Evolutionary conservation across 2,797 vertebrate genomes (phyloP).

Genomic region (Sebastes jordani): DNA sequence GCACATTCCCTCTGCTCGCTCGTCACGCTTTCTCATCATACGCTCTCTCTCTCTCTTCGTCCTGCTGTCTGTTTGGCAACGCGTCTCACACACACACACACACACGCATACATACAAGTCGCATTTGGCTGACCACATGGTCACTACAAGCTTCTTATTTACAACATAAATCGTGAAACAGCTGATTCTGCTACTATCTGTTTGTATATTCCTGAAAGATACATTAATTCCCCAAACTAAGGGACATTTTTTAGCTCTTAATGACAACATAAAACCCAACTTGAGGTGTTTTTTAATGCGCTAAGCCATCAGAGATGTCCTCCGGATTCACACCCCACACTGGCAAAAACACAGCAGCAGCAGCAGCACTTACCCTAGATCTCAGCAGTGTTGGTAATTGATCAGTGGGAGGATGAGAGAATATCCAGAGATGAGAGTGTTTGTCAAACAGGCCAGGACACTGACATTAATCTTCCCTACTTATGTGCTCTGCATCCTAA

Average conservation of each 20-base stretch:
- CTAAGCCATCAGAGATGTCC: constrained; percentile 3
- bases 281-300: background rate
- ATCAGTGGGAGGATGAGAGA: constrained; percentile 63
- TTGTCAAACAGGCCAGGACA: constrained; percentile 69
- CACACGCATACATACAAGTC: background rate
- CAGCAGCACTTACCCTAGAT: constrained; percentile 20
- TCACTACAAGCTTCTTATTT: constrained; percentile 23
- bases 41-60: constrained; percentile 15
- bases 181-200: background rate
- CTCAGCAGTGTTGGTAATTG: constrained; percentile 51
- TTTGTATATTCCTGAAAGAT: background rate
- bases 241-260: background rate
- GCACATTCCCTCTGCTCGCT: constrained; percentile 32
- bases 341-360: constrained; percentile 8
- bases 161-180: constrained; percentile 20
- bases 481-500: constrained; percentile 69
- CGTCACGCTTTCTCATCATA: constrained; percentile 34
- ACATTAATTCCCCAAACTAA: background rate
- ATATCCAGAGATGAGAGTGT: constrained; percentile 64
- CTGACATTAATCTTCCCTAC: constrained; percentile 67
- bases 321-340: background rate
- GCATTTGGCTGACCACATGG: constrained; percentile 16
- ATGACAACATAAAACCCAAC: background rate
- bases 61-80: constrained; percentile 64
- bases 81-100: constrained; percentile 19